These are phyloP conservation scores for Amyelois transitella DNA, from an alignment of 1,140 invertebrate genomes.

Conservation along the genomic window DNA sequence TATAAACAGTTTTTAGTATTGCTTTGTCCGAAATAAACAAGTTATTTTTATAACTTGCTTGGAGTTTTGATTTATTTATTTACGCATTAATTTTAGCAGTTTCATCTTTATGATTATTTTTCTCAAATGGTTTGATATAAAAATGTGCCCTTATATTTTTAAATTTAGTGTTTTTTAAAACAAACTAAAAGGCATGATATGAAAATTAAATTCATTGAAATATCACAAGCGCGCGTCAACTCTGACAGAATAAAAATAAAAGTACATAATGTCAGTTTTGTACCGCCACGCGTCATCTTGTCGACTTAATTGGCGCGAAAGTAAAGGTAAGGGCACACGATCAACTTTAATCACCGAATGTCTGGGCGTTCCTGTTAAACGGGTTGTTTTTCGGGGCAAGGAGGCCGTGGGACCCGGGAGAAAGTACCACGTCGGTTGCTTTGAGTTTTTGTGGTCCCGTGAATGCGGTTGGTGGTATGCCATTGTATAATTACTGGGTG, in stretches of 20 bases:
- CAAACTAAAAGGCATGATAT: too few relatives aligned
- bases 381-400: constrained; percentile 42
- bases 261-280: neutral
- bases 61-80: too few relatives aligned
- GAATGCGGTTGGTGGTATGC: constrained; percentile 30
- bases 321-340: constrained; percentile 41
- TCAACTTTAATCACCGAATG: constrained; percentile 57
- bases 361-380: constrained; percentile 61
- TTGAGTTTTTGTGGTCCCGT: constrained; percentile 39
- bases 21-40: too few relatives aligned
- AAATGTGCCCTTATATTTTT: too few relatives aligned
- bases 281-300: neutral
- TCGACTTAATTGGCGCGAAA: constrained; percentile 56
- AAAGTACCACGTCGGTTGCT: constrained; percentile 49
- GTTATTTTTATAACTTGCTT: too few relatives aligned
- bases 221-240: neutral
- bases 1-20: too few relatives aligned
- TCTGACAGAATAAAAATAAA: too few relatives aligned
- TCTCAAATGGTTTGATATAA: too few relatives aligned
- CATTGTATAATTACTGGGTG: constrained; percentile 47
- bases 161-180: too few relatives aligned
- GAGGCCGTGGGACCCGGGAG: constrained; percentile 56
- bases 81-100: too few relatives aligned
- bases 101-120: too few relatives aligned
- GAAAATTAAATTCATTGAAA: neutral